phyloP scores from a whole-genome alignment of 2,888 invertebrate genomes.

The Tuta absoluta region DNA sequence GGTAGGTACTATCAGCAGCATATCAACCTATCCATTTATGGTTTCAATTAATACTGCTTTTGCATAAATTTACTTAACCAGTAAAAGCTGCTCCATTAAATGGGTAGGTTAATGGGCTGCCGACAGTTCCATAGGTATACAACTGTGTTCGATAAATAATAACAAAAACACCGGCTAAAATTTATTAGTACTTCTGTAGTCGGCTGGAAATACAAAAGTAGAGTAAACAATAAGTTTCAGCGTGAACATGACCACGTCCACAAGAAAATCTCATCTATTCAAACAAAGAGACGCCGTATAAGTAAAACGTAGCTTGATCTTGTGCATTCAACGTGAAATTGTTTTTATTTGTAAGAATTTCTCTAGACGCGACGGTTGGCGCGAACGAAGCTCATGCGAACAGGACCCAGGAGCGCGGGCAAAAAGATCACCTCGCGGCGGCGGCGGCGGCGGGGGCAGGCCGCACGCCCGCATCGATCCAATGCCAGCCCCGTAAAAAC shows the following conservation, averaged over 20 bases:
- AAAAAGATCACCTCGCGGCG: constrained; percentile 59
- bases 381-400: constrained; percentile 53
- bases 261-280: constrained; percentile 10
- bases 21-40: no score
- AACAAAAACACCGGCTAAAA: no score
- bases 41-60: no score
- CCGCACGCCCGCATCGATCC: constrained; percentile 21
- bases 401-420: constrained; percentile 64
- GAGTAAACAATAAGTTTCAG: constrained; percentile 2
- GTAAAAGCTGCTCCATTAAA: no score
- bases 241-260: not conserved
- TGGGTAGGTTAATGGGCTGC: no score
- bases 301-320: constrained; percentile 24
- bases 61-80: no score
- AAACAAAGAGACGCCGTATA: constrained; percentile 17
- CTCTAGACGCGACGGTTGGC: constrained; percentile 62
- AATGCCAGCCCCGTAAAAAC: not conserved
- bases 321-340: constrained; percentile 45
- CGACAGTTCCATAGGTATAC: no score
- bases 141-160: no score
- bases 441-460: constrained; percentile 35
- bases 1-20: not conserved
- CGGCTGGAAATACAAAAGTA: not conserved
- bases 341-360: constrained; percentile 65
- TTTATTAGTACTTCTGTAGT: no score